Base-by-base conservation (phyloP, 2,888 invertebrate genomes). In the Ceramica pisi region DNA sequence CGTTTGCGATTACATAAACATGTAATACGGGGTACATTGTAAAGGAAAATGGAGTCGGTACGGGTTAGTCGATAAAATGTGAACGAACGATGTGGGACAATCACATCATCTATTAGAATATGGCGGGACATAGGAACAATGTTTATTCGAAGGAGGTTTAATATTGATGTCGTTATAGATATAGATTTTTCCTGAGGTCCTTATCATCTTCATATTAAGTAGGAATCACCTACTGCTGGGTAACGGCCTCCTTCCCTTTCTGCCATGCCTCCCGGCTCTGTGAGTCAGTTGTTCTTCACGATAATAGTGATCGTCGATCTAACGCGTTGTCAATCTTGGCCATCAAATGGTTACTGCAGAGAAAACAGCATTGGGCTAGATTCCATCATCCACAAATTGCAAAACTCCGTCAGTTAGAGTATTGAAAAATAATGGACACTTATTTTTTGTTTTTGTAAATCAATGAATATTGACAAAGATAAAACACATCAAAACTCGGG, bases 1-100 rank as follows among this genome's bases (percentile, higher is more conserved):
- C 85, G 78, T 82, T 84, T 73, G 85, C 81, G 83, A 85, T 86
- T 86, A 85, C 81, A 85, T 86, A 85, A 86, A 85, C 87, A 86
- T 84, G 81, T 85, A 82, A 86, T 86, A 86, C 78, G 51, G 84
- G 51, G 84, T 84, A 85, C 83, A 85, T 75, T 86, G 86, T 86
- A 82, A 82, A 81, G 75, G 86, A 85, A 76, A 85, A 85, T 86
- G 79, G 85, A 86, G 85, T 86, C 67, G 78, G 85, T 73, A 84
- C 84, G 84, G 71, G 77, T 73, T 66, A 84, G 75, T 84, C 86
- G 85, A 84, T 86, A 83, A 84, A 82, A 86, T 67, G 80, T 67
- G 81, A 84, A 76, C 72, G 75, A 61, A 71, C 74, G 63, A 82
- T 82, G 82, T 84, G 77, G 85, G 74, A 73, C 72, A 63, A 48